Base-by-base conservation (phyloP, 2,113 vertebrate genomes). In the Promerops cafer region DNA sequence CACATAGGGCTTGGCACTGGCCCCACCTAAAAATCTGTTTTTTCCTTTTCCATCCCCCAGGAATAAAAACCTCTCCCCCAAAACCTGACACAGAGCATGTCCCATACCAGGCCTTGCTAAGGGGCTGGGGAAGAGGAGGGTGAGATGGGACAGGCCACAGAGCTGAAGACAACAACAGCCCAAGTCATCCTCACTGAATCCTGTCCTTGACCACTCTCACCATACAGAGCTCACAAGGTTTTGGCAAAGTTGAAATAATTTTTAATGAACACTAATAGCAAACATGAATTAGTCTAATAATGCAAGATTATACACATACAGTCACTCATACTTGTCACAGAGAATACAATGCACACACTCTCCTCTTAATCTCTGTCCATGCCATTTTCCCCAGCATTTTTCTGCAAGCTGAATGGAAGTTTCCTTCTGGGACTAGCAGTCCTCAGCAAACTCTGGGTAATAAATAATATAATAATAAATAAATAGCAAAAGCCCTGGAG, bases 401-500 rank as follows among this genome's bases (percentile, higher is more conserved):
- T 82, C 76, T 90, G 76, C 76, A 74, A 87, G n/a, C 8, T 78
- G 60, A 88, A 94, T 31, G 24, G 35, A n/a, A 88, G 68, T 86
- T 71, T 90, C 88, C 81, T 92, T 81, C 76, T 90, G 88, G 60
- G 91, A 86, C 68, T 56, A 78, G 78, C 47, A 92, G 64, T 81
- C 68, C 64, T 81, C 83, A 93, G 85, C 71, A 93, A 95, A 89
- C 68, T 87, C 65, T 75, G 72, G 87, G 76, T 83, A 97, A 96
- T 90, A 96, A 96, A 96, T 93, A 96, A 91, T 57, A 91, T 57
- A 91, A 92, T 70, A 93, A 93, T 61, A 96, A 95, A 95, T 88
- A 93, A 70, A 86, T 83, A 71, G 65, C 69, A 74, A 87, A 89
- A 83, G 68, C 68, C 69, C 71, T 39, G 49, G 21, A 96, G 83